Percentiles rank a stretch among this genome's conserved stretches.
phyloP scores from a whole-genome alignment of 1,140 invertebrate genomes.

The Hyphantria cunea region DNA sequence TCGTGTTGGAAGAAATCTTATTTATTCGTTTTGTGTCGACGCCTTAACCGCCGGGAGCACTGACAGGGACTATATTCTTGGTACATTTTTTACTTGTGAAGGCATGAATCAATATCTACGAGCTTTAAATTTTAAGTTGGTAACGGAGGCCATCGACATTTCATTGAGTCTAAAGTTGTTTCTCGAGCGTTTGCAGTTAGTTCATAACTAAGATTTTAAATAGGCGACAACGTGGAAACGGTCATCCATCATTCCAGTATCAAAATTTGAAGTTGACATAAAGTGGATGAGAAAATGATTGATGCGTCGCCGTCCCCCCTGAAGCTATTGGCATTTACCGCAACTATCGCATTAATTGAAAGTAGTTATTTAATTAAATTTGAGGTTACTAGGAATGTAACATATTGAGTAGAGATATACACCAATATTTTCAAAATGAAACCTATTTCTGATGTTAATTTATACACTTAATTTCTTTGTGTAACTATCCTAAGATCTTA shows the following conservation, averaged over 20 bases:
- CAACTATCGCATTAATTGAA: constrained; percentile 45
- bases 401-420: neutral
- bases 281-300: constrained; percentile 75
- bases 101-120: constrained; percentile 59
- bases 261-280: constrained; percentile 75
- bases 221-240: constrained; percentile 43
- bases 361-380: constrained; percentile 40
- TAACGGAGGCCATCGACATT: constrained; percentile 30
- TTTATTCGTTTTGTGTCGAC: constrained; percentile 69
- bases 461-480: no score
- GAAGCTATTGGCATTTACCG: constrained; percentile 49
- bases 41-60: constrained; percentile 57
- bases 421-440: no score
- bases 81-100: constrained; percentile 60
- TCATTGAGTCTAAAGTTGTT: constrained; percentile 22
- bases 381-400: constrained; percentile 14
- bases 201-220: constrained; percentile 35
- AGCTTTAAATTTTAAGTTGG: constrained; percentile 58
- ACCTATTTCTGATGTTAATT: no score
- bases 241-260: constrained; percentile 70
- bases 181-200: constrained; percentile 19
- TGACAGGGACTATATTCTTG: constrained; percentile 52
- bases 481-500: no score
- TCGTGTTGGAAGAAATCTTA: constrained; percentile 52
- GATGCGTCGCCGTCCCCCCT: constrained; percentile 56